Conservation (phyloP, 2,888 invertebrate genomes). For the Ennomos erosarius region DNA sequence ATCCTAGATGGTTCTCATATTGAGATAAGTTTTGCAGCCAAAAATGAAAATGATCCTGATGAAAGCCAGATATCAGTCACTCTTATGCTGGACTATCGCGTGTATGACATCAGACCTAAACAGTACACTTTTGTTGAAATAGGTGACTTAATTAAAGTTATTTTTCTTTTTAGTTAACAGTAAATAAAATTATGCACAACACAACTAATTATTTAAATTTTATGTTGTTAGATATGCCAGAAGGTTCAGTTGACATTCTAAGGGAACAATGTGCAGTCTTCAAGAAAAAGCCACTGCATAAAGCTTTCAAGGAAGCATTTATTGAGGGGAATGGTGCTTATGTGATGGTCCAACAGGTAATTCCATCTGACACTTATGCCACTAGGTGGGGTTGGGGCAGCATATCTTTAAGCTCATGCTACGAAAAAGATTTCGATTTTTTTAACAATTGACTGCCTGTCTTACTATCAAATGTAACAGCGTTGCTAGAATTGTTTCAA, state of each 20-base stretch:
- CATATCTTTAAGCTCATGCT: no score
- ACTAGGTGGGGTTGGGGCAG: no score
- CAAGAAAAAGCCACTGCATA: slow-evolving; percentile 62
- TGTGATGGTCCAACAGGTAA: slow-evolving; percentile 62
- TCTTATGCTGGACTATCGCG: slow-evolving; percentile 65
- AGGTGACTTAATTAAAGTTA: slow-evolving; percentile 45
- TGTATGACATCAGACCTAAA: slow-evolving; percentile 71
- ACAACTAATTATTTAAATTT: no score
- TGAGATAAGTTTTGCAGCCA: slow-evolving; percentile 59
- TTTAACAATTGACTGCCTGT: no score
- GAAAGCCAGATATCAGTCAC: slow-evolving; percentile 53
- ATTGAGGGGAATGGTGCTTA: slow-evolving; percentile 63
- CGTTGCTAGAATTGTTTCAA: no score
- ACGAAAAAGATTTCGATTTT: no score
- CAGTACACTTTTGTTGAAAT: slow-evolving; percentile 58
- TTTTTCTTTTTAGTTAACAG: background rate
- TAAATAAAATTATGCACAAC: background rate
- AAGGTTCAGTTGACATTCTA: slow-evolving; percentile 55
- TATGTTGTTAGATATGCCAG: slow-evolving; percentile 58
- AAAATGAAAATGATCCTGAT: slow-evolving; percentile 54
- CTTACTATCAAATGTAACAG: no score
- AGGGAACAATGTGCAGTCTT: slow-evolving; percentile 63
- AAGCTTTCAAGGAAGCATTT: slow-evolving; percentile 70
- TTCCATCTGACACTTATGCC: background rate
- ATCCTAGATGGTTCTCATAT: slow-evolving; percentile 69